phyloP scores from a whole-genome alignment of 2,888 invertebrate genomes.

The Spilarctia lutea region DNA sequence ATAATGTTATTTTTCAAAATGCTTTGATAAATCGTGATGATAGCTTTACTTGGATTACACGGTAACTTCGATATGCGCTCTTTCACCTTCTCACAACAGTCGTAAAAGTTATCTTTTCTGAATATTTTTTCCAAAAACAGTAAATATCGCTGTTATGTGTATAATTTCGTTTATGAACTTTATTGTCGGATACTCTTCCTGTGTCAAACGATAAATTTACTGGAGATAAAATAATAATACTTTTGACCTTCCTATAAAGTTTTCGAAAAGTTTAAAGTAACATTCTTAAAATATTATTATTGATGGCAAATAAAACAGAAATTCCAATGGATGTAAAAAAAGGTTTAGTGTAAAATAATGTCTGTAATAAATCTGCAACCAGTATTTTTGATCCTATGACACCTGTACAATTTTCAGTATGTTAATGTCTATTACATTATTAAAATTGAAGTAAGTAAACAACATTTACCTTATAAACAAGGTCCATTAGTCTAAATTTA shows the following conservation, averaged over 20 bases:
- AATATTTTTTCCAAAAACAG: background rate
- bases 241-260: slow-evolving; percentile 44
- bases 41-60: slow-evolving; percentile 38
- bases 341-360: slow-evolving; percentile 30
- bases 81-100: background rate
- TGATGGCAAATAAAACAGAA: slow-evolving; percentile 28
- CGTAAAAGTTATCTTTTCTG: background rate
- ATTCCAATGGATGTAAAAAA: slow-evolving; percentile 29
- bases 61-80: slow-evolving; percentile 9
- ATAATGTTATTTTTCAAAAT: slow-evolving; percentile 39
- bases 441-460: background rate
- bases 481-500: background rate
- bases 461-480: background rate
- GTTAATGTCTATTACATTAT: background rate
- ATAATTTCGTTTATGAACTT: slow-evolving; percentile 23
- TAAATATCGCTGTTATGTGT: slow-evolving; percentile 2
- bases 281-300: slow-evolving; percentile 34
- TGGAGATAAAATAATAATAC: slow-evolving; percentile 30
- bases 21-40: slow-evolving; percentile 46
- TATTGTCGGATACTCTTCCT: slow-evolving; percentile 14
- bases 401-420: background rate
- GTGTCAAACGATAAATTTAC: slow-evolving; percentile 31
- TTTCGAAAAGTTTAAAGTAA: slow-evolving; percentile 21
- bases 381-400: background rate
- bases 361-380: background rate